Percentiles rank a stretch among this genome's conserved stretches.
These are phyloP conservation scores for Sminthurides aquaticus DNA, from an alignment of 2,888 invertebrate genomes.

Conservation along the genomic window DNA sequence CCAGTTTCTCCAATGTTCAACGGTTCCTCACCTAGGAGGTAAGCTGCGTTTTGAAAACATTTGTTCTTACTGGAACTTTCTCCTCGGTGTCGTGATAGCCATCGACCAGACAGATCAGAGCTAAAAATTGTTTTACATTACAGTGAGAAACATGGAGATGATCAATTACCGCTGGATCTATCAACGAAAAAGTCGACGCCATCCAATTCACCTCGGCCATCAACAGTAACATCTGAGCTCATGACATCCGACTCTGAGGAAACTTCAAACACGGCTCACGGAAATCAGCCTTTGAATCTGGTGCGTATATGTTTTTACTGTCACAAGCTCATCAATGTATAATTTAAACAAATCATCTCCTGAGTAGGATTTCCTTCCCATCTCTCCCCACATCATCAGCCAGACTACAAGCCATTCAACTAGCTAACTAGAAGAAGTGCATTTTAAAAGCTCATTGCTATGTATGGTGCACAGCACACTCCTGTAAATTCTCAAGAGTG, in stretches of 20 bases:
- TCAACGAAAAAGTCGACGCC: conserved; percentile 70
- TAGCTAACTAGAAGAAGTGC: neutral
- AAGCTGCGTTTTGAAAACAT: conserved; percentile 9
- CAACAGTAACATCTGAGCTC: conserved; percentile 45
- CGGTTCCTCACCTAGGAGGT: conserved; percentile 35
- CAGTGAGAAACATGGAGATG: neutral
- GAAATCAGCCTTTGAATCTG: conserved; percentile 42
- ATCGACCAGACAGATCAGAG: too few relatives aligned
- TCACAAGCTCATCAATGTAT: neutral
- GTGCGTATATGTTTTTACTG: conserved; percentile 33
- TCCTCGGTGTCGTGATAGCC: too few relatives aligned
- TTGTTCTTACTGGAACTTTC: conserved; percentile 16
- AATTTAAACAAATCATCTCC: neutral
- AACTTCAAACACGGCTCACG: conserved; percentile 22
- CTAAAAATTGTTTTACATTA: neutral
- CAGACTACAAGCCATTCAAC: neutral
- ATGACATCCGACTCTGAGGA: conserved; percentile 57
- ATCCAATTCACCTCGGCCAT: conserved; percentile 55
- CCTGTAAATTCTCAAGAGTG: neutral
- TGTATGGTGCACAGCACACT: too few relatives aligned
- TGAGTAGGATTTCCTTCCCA: neutral
- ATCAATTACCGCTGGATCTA: conserved; percentile 81
- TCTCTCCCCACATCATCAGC: neutral
- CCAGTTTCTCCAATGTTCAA: conserved; percentile 37
- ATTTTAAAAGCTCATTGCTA: too few relatives aligned